Evolutionary conservation across 2,113 vertebrate species (phyloP).

Genomic region (Zapornia atra): DNA sequence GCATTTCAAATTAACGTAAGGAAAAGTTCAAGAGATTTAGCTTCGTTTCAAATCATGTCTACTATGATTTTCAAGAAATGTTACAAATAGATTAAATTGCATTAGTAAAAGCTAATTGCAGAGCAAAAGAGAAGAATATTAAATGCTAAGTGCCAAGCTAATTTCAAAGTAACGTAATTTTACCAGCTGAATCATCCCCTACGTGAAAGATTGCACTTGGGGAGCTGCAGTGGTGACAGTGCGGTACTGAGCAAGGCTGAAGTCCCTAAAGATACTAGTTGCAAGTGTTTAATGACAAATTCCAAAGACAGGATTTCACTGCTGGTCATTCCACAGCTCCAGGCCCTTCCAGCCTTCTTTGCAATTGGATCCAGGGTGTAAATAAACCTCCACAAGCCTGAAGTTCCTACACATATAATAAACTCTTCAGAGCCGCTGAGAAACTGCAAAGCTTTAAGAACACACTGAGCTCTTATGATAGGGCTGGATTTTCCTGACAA

Average conservation of each 20-base stretch:
- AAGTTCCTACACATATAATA: not conserved
- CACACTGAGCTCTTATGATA: not conserved
- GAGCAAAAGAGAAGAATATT: conserved; percentile 65
- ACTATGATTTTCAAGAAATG: conserved; percentile 70
- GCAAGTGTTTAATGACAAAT: not conserved
- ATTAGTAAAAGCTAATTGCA: conserved; percentile 70
- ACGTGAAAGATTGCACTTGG: not conserved
- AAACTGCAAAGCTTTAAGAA: not conserved
- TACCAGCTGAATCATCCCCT: conserved; percentile 29
- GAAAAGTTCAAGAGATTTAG: conserved; percentile 74
- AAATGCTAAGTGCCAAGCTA: conserved; percentile 50
- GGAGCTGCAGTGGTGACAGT: not conserved
- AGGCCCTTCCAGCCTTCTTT: not conserved
- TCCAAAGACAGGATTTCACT: not conserved
- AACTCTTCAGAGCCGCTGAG: not conserved
- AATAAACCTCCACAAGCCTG: not conserved
- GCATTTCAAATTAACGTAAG: conserved; percentile 75
- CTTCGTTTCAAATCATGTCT: conserved; percentile 71
- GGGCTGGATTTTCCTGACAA: not conserved
- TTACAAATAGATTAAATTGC: conserved; percentile 69
- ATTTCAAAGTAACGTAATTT: conserved; percentile 51
- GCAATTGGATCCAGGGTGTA: not conserved
- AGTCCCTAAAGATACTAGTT: not conserved
- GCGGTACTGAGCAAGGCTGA: not conserved
- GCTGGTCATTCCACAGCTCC: not conserved